Conservation (phyloP, 2,113 vertebrate genomes). For the Syngnathus floridae region DNA sequence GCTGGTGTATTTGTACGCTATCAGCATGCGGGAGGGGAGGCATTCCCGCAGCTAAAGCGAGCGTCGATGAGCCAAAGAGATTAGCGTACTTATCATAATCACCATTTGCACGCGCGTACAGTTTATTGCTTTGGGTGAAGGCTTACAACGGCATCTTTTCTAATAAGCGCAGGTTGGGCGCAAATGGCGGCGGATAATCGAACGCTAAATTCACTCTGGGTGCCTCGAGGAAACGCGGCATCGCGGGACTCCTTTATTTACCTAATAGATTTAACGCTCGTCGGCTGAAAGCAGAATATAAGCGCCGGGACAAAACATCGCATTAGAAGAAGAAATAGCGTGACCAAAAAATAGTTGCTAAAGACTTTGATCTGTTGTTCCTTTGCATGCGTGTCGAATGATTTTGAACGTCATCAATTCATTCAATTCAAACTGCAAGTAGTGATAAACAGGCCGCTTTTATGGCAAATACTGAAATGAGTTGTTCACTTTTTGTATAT, state of each 20-base stretch:
- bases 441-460: background rate
- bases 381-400: background rate
- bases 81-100: conserved; percentile 76
- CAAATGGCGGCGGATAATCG: conserved; percentile 66
- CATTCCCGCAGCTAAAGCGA: conserved; percentile 67
- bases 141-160: conserved; percentile 57
- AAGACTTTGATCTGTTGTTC: conserved; percentile 4
- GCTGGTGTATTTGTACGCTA: conserved; percentile 42
- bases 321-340: conserved; percentile 4
- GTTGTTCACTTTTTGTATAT: no score
- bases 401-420: background rate
- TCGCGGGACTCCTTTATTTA: conserved; percentile 33
- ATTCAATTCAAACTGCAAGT: background rate
- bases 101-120: conserved; percentile 66
- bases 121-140: conserved; percentile 63
- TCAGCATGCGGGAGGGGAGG: conserved; percentile 53
- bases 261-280: conserved; percentile 53
- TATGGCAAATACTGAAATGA: background rate
- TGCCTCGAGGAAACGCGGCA: conserved; percentile 45
- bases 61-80: conserved; percentile 71
- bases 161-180: conserved; percentile 68
- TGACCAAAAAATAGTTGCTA: background rate
- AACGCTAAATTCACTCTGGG: conserved; percentile 44
- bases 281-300: conserved; percentile 40
- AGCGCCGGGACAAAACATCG: conserved; percentile 30